Evolutionary conservation across 2,113 vertebrate genomes (phyloP).

Genomic region (Psilopogon haemacephalus): DNA sequence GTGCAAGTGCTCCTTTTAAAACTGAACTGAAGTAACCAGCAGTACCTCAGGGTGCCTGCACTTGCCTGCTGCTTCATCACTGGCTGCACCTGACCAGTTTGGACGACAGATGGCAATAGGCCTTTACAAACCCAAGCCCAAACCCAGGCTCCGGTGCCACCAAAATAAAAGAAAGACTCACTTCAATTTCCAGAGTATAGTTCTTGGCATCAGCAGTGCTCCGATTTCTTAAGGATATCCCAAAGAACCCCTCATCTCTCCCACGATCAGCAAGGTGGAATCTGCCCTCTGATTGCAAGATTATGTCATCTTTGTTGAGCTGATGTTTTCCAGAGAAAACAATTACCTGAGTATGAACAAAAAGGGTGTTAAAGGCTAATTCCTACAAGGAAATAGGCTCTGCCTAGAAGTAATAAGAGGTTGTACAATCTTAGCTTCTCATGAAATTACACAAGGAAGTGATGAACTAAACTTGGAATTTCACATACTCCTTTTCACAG

Average conservation of each 20-base stretch:
- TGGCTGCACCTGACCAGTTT: background rate
- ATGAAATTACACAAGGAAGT: background rate
- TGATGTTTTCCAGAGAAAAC: constrained; percentile 81
- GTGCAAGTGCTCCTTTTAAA: background rate
- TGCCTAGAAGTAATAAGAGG: background rate
- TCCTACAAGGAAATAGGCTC: background rate
- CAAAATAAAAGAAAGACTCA: constrained; percentile 37
- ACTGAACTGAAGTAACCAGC: background rate
- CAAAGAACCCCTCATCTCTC: constrained; percentile 56
- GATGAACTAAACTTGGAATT: background rate
- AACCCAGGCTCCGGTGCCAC: background rate
- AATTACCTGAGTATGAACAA: constrained; percentile 66
- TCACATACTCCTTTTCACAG: background rate
- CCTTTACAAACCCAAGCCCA: background rate
- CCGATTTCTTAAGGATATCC: constrained; percentile 74
- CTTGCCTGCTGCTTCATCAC: background rate
- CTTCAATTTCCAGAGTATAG: constrained; percentile 80
- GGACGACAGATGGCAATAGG: constrained; percentile 6
- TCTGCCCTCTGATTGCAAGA: constrained; percentile 78
- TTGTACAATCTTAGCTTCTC: background rate
- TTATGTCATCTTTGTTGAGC: constrained; percentile 72
- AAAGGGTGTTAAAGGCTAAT: background rate
- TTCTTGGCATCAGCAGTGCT: constrained; percentile 73
- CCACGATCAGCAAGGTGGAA: constrained; percentile 56
- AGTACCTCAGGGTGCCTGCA: background rate